These are phyloP conservation scores for Trimorus sp. DNA, from an alignment of 2,888 invertebrate species.

Conservation along the genomic window DNA sequence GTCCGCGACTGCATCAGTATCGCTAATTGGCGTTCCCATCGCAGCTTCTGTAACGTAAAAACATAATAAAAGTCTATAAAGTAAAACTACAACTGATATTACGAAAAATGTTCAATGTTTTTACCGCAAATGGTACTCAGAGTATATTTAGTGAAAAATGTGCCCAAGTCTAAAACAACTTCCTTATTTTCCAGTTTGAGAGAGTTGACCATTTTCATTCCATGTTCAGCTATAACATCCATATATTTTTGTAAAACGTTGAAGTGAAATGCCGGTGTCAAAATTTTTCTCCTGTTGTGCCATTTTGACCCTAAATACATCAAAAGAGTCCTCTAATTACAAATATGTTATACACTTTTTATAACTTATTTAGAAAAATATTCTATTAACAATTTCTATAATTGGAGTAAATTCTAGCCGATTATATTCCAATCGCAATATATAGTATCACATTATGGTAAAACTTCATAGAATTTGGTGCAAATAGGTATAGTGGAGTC, in stretches of 20 bases:
- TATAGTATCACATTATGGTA: too few relatives aligned
- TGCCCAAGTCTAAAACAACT: constrained; percentile 81
- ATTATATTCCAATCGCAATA: background rate
- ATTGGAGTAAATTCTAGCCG: too few relatives aligned
- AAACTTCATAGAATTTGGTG: too few relatives aligned
- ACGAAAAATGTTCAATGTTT: background rate
- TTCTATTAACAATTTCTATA: too few relatives aligned
- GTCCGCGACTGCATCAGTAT: constrained; percentile 78
- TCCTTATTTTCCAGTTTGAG: constrained; percentile 72
- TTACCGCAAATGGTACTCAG: constrained; percentile 86
- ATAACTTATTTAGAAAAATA: too few relatives aligned
- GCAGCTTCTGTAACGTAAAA: constrained; percentile 83
- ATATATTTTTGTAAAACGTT: constrained; percentile 83
- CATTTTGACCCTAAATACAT: constrained; percentile 83
- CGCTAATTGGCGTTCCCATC: constrained; percentile 86
- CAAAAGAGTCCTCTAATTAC: too few relatives aligned
- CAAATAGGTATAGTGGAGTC: too few relatives aligned
- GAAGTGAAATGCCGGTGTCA: constrained; percentile 83
- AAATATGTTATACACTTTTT: too few relatives aligned
- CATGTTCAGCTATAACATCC: constrained; percentile 81
- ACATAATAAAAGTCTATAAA: too few relatives aligned
- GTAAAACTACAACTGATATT: too few relatives aligned
- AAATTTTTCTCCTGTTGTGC: constrained; percentile 83
- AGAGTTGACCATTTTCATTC: constrained; percentile 76
- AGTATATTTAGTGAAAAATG: constrained; percentile 84